Percentiles rank a stretch among this genome's conserved stretches.
phyloP scores from a whole-genome alignment of 2,888 invertebrate species.

The Xestia xanthographa region DNA sequence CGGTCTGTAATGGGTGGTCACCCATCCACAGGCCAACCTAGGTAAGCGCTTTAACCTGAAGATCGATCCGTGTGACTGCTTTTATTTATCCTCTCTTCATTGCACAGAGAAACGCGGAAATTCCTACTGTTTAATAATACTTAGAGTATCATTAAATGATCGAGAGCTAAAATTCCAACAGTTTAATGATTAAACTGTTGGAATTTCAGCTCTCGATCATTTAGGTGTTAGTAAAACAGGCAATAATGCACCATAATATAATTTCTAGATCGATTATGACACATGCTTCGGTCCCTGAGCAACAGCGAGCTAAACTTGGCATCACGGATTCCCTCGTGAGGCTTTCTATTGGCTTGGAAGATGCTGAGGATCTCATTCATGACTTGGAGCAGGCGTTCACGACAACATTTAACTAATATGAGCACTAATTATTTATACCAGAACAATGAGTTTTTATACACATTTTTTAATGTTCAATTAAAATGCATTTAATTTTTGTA shows the following conservation, averaged over 20 bases:
- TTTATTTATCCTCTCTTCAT: too few species aligned
- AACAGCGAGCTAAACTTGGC: conserved; percentile 92
- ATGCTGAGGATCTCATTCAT: conserved; percentile 94
- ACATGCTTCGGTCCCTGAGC: conserved; percentile 28
- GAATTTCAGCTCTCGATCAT: not conserved
- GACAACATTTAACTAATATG: conserved; percentile 74
- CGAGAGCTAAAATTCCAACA: too few species aligned
- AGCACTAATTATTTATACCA: not conserved
- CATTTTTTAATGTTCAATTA: not conserved
- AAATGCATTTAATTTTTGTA: conserved; percentile 2
- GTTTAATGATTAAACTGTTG: too few species aligned
- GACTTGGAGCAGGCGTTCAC: conserved; percentile 96
- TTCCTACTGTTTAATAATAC: not conserved
- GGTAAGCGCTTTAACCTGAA: too few species aligned
- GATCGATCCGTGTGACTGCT: too few species aligned
- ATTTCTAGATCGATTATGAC: conserved; percentile 43
- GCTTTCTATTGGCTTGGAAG: conserved; percentile 97
- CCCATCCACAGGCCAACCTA: too few species aligned
- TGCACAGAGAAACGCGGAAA: not conserved
- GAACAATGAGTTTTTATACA: not conserved
- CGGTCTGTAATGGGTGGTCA: too few species aligned
- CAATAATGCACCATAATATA: not conserved
- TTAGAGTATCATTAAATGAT: not conserved
- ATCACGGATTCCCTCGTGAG: conserved; percentile 96
- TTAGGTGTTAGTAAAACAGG: not conserved